Conservation (phyloP, 2,888 invertebrate species). For the Conops quadrifasciatus region DNA sequence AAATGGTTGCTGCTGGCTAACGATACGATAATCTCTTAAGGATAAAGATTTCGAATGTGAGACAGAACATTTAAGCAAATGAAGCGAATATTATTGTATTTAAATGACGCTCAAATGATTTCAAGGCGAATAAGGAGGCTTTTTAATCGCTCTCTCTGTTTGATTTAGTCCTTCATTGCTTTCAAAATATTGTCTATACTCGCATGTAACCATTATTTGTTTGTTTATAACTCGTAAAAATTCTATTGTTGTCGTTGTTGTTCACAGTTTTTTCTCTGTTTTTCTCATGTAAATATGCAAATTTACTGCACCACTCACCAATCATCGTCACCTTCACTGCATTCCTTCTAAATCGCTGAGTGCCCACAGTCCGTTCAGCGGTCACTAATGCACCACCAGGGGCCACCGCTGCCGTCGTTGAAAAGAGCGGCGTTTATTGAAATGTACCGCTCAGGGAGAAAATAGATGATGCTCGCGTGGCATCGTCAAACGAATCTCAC, state of each 20-base stretch:
- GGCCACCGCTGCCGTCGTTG: background rate
- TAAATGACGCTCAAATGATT: constrained; percentile 56
- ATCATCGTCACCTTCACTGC: background rate
- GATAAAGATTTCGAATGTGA: background rate
- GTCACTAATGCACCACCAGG: constrained; percentile 1
- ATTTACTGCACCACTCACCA: background rate
- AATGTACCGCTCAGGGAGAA: background rate
- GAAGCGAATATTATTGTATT: constrained; percentile 50
- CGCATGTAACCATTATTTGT: too few species aligned
- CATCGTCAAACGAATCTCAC: background rate
- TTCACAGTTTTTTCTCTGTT: too few species aligned
- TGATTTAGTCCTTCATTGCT: too few species aligned
- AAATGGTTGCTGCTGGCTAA: too few species aligned
- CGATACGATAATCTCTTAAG: background rate
- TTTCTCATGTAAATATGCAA: too few species aligned
- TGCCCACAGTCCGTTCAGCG: constrained; percentile 1
- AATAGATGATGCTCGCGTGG: background rate
- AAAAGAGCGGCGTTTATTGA: background rate
- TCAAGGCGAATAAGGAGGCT: constrained; percentile 52
- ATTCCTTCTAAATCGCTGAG: background rate
- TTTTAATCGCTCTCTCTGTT: too few species aligned
- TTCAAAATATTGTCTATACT: too few species aligned
- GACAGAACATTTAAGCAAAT: too few species aligned
- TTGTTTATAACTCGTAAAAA: too few species aligned
- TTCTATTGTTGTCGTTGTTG: too few species aligned